Evolutionary conservation across 2,888 invertebrate species (phyloP).

Genomic region (Bellardia bayeri): DNA sequence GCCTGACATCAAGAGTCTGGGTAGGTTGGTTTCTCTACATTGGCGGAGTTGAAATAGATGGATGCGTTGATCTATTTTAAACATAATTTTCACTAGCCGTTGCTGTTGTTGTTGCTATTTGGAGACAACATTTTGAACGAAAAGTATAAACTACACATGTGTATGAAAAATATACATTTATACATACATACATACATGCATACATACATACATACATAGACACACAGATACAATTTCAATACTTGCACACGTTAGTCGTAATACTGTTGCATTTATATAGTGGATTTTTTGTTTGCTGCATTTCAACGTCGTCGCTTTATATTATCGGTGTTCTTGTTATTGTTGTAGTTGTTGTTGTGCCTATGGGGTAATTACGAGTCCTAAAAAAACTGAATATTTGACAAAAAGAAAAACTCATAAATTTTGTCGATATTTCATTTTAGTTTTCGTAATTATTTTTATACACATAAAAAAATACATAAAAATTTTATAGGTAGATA

Average conservation of each 20-base stretch:
- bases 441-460: neutral
- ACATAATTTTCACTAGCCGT: conserved; percentile 56
- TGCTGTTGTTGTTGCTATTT: conserved; percentile 50
- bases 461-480: neutral
- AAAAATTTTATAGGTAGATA: neutral
- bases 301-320: conserved; percentile 45
- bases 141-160: neutral
- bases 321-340: conserved; percentile 33
- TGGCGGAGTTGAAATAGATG: conserved; percentile 43
- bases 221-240: neutral
- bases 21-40: conserved; percentile 58
- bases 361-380: conserved; percentile 61
- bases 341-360: conserved; percentile 39
- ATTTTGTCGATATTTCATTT: conserved; percentile 25
- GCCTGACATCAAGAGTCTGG: conserved; percentile 40
- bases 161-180: too few species aligned
- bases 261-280: conserved; percentile 14
- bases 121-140: conserved; percentile 55
- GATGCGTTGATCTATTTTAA: conserved; percentile 70
- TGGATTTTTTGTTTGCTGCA: conserved; percentile 39
- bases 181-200: neutral
- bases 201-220: too few species aligned
- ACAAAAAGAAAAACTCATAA: conserved; percentile 49
- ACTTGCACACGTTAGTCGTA: neutral
- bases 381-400: conserved; percentile 57